These are phyloP conservation scores for Pangasianodon hypophthalmus DNA, from an alignment of 2,113 vertebrate species.

Conservation along the genomic window DNA sequence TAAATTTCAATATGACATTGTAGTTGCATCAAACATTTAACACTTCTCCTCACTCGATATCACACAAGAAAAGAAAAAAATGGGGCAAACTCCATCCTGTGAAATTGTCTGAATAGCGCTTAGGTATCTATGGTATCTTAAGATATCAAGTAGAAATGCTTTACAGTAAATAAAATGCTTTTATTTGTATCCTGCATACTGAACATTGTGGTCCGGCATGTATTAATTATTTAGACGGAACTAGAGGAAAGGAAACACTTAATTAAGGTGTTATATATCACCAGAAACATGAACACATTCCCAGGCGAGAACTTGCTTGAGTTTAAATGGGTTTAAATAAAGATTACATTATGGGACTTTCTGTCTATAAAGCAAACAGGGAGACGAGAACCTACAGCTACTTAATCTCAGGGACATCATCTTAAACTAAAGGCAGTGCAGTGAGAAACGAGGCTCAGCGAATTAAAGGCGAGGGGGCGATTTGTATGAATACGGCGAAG, in stretches of 20 bases:
- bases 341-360: background rate
- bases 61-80: background rate
- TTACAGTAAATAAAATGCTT: background rate
- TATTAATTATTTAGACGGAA: background rate
- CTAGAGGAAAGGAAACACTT: background rate
- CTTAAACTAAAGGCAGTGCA: background rate
- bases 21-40: no score
- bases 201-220: background rate
- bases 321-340: constrained; percentile 4
- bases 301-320: background rate
- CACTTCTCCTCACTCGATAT: no score
- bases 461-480: background rate
- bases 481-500: background rate
- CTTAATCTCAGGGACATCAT: background rate
- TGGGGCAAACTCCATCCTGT: background rate
- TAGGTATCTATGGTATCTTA: background rate
- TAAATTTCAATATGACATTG: no score
- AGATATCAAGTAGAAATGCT: background rate
- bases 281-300: background rate
- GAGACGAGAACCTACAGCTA: no score
- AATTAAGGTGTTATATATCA: background rate
- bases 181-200: background rate
- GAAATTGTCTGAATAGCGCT: background rate
- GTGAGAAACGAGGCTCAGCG: background rate
- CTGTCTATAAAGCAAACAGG: background rate